Evolutionary conservation across 2,888 invertebrate species (phyloP).

Genomic region (Pollenia griseotomentosa): DNA sequence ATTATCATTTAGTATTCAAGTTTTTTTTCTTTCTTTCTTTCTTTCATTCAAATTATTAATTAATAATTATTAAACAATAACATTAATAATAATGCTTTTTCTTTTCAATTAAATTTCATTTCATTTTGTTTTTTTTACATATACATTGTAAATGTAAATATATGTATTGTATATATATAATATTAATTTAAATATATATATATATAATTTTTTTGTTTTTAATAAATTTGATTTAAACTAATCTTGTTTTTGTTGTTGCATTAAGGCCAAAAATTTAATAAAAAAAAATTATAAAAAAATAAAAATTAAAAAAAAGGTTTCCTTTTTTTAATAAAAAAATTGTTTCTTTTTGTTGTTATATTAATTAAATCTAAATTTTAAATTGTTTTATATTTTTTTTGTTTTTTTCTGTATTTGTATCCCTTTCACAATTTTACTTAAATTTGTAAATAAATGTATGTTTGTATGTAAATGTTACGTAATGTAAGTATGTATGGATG

Average conservation of each 20-base stretch:
- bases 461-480: conserved; percentile 31
- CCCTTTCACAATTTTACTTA: conserved; percentile 70
- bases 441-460: conserved; percentile 68
- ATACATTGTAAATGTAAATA: conserved; percentile 74
- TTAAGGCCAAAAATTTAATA: conserved; percentile 82
- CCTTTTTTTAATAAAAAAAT: conserved; percentile 57
- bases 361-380: conserved; percentile 69
- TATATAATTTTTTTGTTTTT: conserved; percentile 39
- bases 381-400: conserved; percentile 57
- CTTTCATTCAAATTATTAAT: conserved; percentile 62
- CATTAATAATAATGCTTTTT: conserved; percentile 70
- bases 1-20: conserved; percentile 37
- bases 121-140: conserved; percentile 57
- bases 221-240: conserved; percentile 76
- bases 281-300: conserved; percentile 60
- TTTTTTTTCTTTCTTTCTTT: conserved; percentile 8
- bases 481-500: conserved; percentile 33
- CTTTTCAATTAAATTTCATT: conserved; percentile 21
- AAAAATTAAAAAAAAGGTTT: conserved; percentile 62
- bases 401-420: conserved; percentile 61
- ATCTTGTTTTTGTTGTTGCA: conserved; percentile 74
- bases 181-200: conserved; percentile 72
- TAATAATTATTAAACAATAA: conserved; percentile 68
- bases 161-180: conserved; percentile 71
- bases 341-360: conserved; percentile 30